Base-by-base conservation (phyloP, 2,113 vertebrate species). In the Anarrhichthys ocellatus region DNA sequence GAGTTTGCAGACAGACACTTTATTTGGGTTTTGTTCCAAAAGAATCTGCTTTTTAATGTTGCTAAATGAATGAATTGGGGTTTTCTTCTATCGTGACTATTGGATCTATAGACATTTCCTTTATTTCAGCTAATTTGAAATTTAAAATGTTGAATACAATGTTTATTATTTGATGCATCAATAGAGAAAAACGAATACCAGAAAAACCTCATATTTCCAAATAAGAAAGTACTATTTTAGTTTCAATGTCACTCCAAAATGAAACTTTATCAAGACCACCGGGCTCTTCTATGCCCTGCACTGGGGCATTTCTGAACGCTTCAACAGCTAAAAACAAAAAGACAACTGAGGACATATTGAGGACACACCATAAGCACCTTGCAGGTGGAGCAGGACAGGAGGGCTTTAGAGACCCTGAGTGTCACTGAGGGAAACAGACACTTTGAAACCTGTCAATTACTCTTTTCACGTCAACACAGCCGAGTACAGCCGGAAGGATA, bases 381-480 rank as follows among this genome's bases (percentile, higher is more conserved):
- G 36, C 50, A 70, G 88, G 67, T 66, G 63, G 18, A 74, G 59
- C 18, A 14, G 50, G 54, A 67, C 68, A 38, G 81, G 64, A 73
- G 64, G 75, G 71, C 72, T 76, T 56, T 40, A 52, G 61, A 65
- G 22, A 65, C 9, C 1, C 14, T 0, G 67, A 86, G 80, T 75
- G 73, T 68, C 73, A 67, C 63, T 7, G 9, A 52, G 36, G 76
- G 34, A 71, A 11, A 44, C 17, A 24, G 52, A 62, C 54, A 18
- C 62, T 86, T 73, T 22, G 67, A 76, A 86, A 54, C n/a, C 70
- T 76, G 69, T 36, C 13, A 86, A 42, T 65, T 76, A 71, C 40
- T 82, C 24, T 67, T 83, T 87, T 83, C 70, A 75, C 63, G 50
- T 78, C 62, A 68, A 71, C 77, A 40, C 52, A 24, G 75, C 3